Conservation (phyloP, 1,140 invertebrate genomes). For the Tetragnatha versicolor region DNA sequence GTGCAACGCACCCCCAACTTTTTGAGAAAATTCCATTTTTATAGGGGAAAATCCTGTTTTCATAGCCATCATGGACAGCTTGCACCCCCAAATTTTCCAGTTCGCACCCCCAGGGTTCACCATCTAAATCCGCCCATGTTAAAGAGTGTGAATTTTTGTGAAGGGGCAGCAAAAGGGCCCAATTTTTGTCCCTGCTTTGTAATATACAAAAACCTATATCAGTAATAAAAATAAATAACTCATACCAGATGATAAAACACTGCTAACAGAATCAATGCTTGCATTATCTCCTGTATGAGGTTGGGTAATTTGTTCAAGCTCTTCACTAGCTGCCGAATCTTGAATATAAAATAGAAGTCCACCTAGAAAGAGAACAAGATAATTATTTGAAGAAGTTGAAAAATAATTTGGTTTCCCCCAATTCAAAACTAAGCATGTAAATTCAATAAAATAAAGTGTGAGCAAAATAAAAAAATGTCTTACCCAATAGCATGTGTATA, state of each 20-base stretch:
- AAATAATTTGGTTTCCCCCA: too few species aligned
- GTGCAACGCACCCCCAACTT: too few species aligned
- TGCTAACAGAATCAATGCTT: conserved; percentile 68
- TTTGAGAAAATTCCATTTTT: too few species aligned
- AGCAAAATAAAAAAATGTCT: neutral
- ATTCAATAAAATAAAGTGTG: neutral
- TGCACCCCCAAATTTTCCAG: too few species aligned
- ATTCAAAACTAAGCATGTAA: neutral
- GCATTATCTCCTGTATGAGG: conserved; percentile 61
- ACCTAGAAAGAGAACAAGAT: conserved; percentile 60
- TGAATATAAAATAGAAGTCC: conserved; percentile 81
- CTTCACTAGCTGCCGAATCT: conserved; percentile 81
- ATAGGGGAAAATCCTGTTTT: too few species aligned
- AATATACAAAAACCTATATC: neutral
- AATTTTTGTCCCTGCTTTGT: too few species aligned
- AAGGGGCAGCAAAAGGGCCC: too few species aligned
- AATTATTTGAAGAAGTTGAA: neutral
- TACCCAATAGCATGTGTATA: conserved; percentile 84
- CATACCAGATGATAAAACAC: conserved; percentile 77
- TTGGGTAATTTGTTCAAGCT: conserved; percentile 68
- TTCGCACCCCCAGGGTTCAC: too few species aligned
- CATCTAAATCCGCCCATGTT: too few species aligned
- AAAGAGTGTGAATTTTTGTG: neutral
- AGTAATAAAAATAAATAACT: neutral
- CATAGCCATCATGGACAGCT: too few species aligned